phyloP scores from a whole-genome alignment of 2,888 invertebrate genomes.

The Tipula vernalis region DNA sequence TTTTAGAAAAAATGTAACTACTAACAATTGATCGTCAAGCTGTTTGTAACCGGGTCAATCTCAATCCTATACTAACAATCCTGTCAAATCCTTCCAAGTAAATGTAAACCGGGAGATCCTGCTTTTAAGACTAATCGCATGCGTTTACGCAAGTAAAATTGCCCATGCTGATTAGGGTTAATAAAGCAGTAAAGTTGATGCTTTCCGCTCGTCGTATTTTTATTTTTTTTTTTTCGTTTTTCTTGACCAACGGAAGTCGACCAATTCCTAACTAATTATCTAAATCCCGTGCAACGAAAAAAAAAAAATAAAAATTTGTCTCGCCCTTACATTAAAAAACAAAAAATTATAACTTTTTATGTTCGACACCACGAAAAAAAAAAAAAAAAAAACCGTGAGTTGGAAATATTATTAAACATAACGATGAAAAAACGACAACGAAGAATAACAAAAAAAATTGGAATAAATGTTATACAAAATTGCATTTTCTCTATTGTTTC shows the following conservation, averaged over 20 bases:
- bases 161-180: no score
- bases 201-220: neutral
- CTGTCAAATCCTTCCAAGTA: no score
- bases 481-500: slow-evolving; percentile 8
- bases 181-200: neutral
- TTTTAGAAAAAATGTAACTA: no score
- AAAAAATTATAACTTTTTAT: neutral
- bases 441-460: neutral
- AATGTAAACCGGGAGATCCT: no score
- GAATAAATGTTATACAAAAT: neutral
- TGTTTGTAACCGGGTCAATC: no score
- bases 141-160: no score
- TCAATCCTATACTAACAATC: no score
- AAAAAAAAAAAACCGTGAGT: neutral
- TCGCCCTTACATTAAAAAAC: neutral
- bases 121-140: no score
- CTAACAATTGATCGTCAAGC: no score
- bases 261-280: neutral
- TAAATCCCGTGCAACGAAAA: neutral
- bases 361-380: neutral
- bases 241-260: neutral
- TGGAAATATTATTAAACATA: neutral
- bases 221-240: neutral
- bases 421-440: neutral
- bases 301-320: neutral